Base-by-base conservation (phyloP, 2,888 invertebrate genomes). In the Drosophila emarginata region DNA sequence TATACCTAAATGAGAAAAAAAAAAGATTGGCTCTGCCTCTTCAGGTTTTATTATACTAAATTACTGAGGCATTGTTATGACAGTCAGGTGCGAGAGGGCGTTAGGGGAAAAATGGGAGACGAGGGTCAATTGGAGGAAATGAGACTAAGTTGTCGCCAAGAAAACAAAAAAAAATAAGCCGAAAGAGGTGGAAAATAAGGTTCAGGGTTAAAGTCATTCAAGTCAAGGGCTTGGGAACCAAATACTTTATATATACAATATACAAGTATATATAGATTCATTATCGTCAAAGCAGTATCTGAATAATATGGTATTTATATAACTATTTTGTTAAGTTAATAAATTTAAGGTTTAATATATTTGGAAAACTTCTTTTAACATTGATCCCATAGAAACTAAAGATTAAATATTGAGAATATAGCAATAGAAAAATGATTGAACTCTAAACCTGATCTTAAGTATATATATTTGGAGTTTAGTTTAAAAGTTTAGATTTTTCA, bases 121-220 rank as follows among this genome's bases (percentile, higher is more conserved):
- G 45, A 21, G 45, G 45, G 45, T 45, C 45, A 45, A 45, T 12
- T 45, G 21, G 21, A 21, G 45, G 18, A 45, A 21, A 45, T 45
- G 45, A 45, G 21, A 21, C 45, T 45, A 14, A 45, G 18, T 45
- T 45, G 45, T 12, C 45, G 45, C 18, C 11, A 45, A 18, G 15
- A 2, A 18, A 11, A 15, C 15, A 7, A 15, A 39, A 37, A 40
- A 40, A 40, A 45, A 5, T 2, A 18, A 0, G 12, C 45, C 11
- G 12, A 45, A 45, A 45, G 21, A 21, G 45, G 18, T 45, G 45
- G 11, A 45, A 45, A 45, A 45, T 21, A 45, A 26, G 40, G 45
- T 45, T 45, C 45, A 45, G 45, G 45, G 45, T 45, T 45, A 45
- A 45, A 45, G 45, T 21, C 45, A 45, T 45, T 45, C 45, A 14